phyloP scores from a whole-genome alignment of 2,888 invertebrate genomes.

The Anthoptus insignis region DNA sequence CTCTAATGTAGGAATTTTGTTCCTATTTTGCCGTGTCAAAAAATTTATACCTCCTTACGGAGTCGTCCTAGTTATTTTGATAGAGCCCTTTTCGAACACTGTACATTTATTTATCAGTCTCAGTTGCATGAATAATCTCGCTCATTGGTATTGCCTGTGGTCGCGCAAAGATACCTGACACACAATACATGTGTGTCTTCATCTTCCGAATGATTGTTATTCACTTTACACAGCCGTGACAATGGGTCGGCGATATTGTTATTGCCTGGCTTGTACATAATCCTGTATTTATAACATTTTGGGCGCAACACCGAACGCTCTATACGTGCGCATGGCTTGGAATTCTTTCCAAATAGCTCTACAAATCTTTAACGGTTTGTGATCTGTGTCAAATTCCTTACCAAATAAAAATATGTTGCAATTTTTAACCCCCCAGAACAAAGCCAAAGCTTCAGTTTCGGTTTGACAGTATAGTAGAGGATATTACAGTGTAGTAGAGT shows the following conservation, averaged over 20 bases:
- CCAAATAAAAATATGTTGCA: constrained; percentile 19
- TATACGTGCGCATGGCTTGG: constrained; percentile 5
- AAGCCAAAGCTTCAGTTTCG: constrained; percentile 25
- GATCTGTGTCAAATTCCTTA: constrained; percentile 8
- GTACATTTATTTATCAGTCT: constrained; percentile 31
- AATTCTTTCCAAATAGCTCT: constrained; percentile 1
- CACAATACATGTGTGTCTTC: constrained; percentile 2
- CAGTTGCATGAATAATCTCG: constrained; percentile 28
- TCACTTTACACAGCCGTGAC: constrained; percentile 8
- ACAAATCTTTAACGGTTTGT: neutral
- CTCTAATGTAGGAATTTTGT: constrained; percentile 47
- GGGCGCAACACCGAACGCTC: constrained; percentile 7
- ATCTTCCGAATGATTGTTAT: neutral
- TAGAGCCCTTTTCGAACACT: constrained; percentile 34
- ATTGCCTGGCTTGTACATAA: constrained; percentile 13
- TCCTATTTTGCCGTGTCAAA: constrained; percentile 48
- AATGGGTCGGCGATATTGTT: constrained; percentile 7
- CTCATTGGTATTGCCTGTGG: constrained; percentile 31
- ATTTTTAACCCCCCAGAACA: constrained; percentile 37
- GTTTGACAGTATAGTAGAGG: constrained; percentile 36
- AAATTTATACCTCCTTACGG: constrained; percentile 31
- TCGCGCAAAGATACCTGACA: constrained; percentile 3
- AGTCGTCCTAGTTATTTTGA: constrained; percentile 37
- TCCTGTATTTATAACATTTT: neutral
- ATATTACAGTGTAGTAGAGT: too few relatives aligned